Evolutionary conservation across 2,888 invertebrate species (phyloP).

Genomic region (Polymixis lichenea): DNA sequence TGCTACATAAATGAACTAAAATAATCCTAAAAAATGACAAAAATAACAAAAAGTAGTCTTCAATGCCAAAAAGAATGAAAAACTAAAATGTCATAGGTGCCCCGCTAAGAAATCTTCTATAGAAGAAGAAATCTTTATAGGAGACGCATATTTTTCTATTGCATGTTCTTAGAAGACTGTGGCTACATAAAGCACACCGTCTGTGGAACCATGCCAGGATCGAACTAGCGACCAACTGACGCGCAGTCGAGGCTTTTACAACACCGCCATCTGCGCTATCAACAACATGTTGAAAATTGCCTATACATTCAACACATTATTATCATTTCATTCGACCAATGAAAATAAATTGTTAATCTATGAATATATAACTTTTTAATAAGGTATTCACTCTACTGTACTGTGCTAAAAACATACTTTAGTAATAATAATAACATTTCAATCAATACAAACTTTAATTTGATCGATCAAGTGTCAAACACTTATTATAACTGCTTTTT

Average conservation of each 20-base stretch:
- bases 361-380: slow-evolving; percentile 41
- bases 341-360: slow-evolving; percentile 16
- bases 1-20: background rate
- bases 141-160: slow-evolving; percentile 75
- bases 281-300: slow-evolving; percentile 36
- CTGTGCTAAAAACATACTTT: slow-evolving; percentile 38
- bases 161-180: slow-evolving; percentile 88
- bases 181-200: slow-evolving; percentile 77
- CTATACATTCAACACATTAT: slow-evolving; percentile 26
- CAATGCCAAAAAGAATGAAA: background rate
- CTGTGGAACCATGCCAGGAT: slow-evolving; percentile 86
- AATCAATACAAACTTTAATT: slow-evolving; percentile 36
- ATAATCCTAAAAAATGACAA: background rate
- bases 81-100: slow-evolving; percentile 58
- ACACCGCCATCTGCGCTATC: slow-evolving; percentile 40
- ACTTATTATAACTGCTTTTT: slow-evolving; percentile 46
- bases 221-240: slow-evolving; percentile 72
- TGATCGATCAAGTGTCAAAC: slow-evolving; percentile 47
- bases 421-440: slow-evolving; percentile 30
- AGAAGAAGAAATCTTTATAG: slow-evolving; percentile 68
- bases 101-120: slow-evolving; percentile 70
- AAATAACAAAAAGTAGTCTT: slow-evolving; percentile 17
- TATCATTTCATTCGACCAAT: slow-evolving; percentile 23
- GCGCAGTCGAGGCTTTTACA: slow-evolving; percentile 22
- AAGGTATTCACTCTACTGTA: slow-evolving; percentile 17